Base-by-base conservation (phyloP, 2,113 vertebrate species). In the Menidia beryllina region DNA sequence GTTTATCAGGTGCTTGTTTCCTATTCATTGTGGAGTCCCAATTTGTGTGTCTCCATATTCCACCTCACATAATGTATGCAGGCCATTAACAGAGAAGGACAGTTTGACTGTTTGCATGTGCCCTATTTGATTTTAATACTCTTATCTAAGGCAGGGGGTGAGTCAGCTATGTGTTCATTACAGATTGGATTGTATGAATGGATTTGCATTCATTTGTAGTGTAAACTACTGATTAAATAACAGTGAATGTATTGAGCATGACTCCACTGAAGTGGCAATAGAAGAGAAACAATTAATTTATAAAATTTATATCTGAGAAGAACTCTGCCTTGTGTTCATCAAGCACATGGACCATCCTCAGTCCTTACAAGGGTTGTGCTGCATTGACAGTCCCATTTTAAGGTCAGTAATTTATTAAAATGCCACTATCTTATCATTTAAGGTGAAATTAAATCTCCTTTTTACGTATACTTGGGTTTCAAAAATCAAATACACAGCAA, bases 81-180 rank as follows among this genome's bases (percentile, higher is more conserved):
- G 60, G 38, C n/a, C 41, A 56, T 55, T 17, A 23, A 53, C 43
- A 57, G 41, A 50, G n/a, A 36, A 55, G 38, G n/a, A 54, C 30
- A 56, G 49, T 65, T 23, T 39, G 61, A 30, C 15, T 65, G 30
- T 9, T 47, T 30, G 8, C 0, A 1, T 34, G 47, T 43, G 55
- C 21, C 14, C 21, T n/a, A n/a, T 47, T 49, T 59, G 15, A 66
- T 41, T 57, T 23, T 36, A 34, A 23, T 11, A 17, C 11, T 11
- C n/a, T 30, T 48, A 20, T 47, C 25, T 17, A 9, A 7, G 39
- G 7, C 20, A 38, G 10, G 21, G 15, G 8, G 10, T 43, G n/a
- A 20, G 10, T 41, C 48, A 19, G 43, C 20, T 45, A 45, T 55
- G 24, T 20, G 12, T 49, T 50, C 13, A 30, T 53, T 17, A 6